phyloP scores from a whole-genome alignment of 2,797 vertebrate genomes.

The Fringilla coelebs region DNA sequence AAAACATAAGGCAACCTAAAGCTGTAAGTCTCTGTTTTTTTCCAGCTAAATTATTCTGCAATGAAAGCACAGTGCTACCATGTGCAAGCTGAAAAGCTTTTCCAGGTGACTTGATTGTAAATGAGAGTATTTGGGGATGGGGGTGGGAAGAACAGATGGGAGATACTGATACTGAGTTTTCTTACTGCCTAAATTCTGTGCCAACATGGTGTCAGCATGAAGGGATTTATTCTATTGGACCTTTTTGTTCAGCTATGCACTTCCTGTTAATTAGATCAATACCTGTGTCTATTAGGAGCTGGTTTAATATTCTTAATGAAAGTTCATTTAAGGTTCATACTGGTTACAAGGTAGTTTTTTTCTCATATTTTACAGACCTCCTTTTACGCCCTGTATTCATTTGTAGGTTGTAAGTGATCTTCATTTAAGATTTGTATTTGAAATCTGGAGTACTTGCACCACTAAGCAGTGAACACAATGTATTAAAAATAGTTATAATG shows the following conservation, averaged over 20 bases:
- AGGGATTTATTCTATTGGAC: conserved; percentile 9
- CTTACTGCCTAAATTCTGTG: background rate
- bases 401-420: background rate
- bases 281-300: conserved; percentile 3
- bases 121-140: background rate
- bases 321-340: conserved; percentile 43
- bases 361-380: background rate
- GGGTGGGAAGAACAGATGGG: background rate
- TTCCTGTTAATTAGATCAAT: conserved; percentile 63
- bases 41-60: background rate
- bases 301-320: conserved; percentile 46
- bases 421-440: background rate
- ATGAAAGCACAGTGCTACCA: background rate
- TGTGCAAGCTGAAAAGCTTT: background rate
- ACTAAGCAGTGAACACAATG: background rate
- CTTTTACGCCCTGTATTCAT: background rate
- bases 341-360: background rate
- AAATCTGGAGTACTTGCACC: background rate
- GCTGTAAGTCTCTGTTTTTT: background rate
- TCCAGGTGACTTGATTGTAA: background rate
- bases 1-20: background rate
- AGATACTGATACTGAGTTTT: background rate
- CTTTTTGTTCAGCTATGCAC: background rate
- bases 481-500: background rate
- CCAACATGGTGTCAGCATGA: background rate